Base-by-base conservation (phyloP, 2,113 vertebrate genomes). In the Aix galericulata region DNA sequence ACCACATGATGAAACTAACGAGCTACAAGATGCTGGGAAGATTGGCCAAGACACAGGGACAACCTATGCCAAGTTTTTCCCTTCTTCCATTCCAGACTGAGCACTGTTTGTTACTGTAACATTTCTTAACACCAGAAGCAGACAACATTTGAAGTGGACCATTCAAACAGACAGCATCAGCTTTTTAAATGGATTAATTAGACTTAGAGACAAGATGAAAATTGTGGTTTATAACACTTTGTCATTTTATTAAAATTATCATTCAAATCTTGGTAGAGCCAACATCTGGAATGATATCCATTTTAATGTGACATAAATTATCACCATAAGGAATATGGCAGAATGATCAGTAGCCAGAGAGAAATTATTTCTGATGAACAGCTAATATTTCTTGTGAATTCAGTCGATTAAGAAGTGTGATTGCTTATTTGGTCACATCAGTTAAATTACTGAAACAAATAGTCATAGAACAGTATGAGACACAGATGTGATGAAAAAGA, bases 401-500 rank as follows among this genome's bases (percentile, higher is more conserved):
- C 72, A 63, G 64, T 86, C 5, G 1, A 44, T 91, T 86, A 86
- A 63, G 76, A 91, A 78, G 17, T 75, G 64, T 74, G 53, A 83
- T 93, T 93, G 85, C 48, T 89, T 94, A 81, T 91, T 90, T 78
- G 85, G 80, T 91, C 64, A 56, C 46, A 89, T 78, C 48, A 90
- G 32, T 87, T 95, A 72, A 93, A 93, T 91, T 88, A 78, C 56
- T 83, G 73, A 81, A 95, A 95, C 64, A 95, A 94, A 81, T 59
- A 84, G 27, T 68, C 81, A 64, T 72, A 32, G 42, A 89, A 78
- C 26, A 72, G 16, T 81, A 75, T 78, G 52, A 84, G 53, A 86
- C 78, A 40, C 66, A 86, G 66, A 88, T 94, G 73, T 69, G 72
- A 86, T 74, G 38, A 91, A 90, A 94, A 86, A 63, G 80, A 71